Evolutionary conservation across 2,113 vertebrate species (phyloP).

Genomic region (Parus major): DNA sequence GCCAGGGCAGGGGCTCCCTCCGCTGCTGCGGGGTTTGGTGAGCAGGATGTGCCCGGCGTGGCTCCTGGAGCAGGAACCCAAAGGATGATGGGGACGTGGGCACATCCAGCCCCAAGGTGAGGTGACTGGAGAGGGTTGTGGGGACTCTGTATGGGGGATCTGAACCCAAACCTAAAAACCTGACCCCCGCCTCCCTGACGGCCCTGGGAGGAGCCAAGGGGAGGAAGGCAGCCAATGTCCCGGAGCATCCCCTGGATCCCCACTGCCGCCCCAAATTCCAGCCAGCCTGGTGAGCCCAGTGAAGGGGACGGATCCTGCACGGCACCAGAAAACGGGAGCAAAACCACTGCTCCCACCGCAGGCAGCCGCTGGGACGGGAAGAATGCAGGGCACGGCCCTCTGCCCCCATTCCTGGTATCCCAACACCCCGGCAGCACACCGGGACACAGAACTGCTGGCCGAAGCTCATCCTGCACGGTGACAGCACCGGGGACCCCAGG

Average conservation of each 20-base stretch:
- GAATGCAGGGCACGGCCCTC: not conserved
- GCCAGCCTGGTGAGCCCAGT: not conserved
- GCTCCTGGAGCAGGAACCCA: not conserved
- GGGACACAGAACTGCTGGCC: not conserved
- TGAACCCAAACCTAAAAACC: not conserved
- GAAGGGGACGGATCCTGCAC: not conserved
- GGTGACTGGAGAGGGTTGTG: not conserved
- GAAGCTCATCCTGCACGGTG: too few relatives aligned
- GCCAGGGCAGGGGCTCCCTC: not conserved
- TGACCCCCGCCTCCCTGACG: too few relatives aligned
- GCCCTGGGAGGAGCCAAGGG: not conserved
- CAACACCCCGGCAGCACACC: not conserved
- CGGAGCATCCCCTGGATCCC: not conserved
- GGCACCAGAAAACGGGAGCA: not conserved
- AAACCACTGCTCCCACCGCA: not conserved
- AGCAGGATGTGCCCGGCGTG: not conserved
- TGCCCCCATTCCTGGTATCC: not conserved
- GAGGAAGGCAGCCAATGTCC: not conserved
- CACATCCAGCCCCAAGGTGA: not conserved
- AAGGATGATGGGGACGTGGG: not conserved
- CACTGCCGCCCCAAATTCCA: not conserved
- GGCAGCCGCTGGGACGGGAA: not conserved
- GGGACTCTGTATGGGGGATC: not conserved
- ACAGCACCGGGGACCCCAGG: not conserved
- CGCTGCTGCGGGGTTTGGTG: rapidly evolving